Base-by-base conservation (phyloP, 2,113 vertebrate species). In the Tychaedon coryphoeus region DNA sequence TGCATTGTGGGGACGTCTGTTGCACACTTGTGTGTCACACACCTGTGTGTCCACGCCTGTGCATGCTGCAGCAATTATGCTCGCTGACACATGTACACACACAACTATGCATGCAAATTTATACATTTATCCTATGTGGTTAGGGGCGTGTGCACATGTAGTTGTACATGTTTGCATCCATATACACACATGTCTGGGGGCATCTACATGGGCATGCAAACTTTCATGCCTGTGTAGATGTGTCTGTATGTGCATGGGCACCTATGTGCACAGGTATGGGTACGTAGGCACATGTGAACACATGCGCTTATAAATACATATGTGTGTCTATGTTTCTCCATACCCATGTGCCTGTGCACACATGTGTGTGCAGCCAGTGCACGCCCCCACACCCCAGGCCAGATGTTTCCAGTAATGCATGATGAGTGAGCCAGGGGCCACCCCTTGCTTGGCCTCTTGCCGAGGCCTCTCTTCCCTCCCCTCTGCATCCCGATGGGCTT, bases 391-490 rank as follows among this genome's bases (percentile, higher is more conserved):
- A 70, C 90, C 88, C 67, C 88, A 24, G 45, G 92, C 95, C 96
- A 97, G 96, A 96, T 96, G 92, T 95, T 97, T 97, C 92, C 96
- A 95, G 94, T 94, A 97, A 97, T 33, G 60, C 86, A 70, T 83
- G 92, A 93, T 0, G 67, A 67, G 61, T 66, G 54, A 2, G 14
- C 66, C 12, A 34, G 50, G 40, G 81, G 92, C 92, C 66, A 12
- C 71, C 85, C 93, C 80, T 71, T 7, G 22, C 57, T 70, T 91
- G 96, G 95, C 90, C 87, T 81, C 88, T 90, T 3, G 6, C 82
- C 33, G 14, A 93, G 75, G 50, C 86, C 86, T 93, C 53, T 58
- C n/a, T 70, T 91, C 43, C 77, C 42, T 77, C 31, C 54, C 45
- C 13, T 90, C 36, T 78, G 50, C 29, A 36, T 56, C 81, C 86